Evolutionary conservation across 2,797 vertebrate species (phyloP).

Genomic region (Mionectes olivaceus): DNA sequence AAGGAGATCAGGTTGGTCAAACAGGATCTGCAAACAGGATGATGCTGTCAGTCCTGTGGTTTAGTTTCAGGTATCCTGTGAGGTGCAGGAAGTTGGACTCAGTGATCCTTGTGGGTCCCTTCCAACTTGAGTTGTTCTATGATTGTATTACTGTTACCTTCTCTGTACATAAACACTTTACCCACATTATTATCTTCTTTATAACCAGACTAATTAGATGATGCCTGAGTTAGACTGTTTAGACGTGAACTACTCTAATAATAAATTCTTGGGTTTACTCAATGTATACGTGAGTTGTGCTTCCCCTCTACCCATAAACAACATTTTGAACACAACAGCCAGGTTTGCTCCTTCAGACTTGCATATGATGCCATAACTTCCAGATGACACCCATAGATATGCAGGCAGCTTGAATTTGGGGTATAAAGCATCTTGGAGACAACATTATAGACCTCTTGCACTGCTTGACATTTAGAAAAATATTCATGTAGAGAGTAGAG

Average conservation of each 20-base stretch:
- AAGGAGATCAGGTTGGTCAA: too few species aligned
- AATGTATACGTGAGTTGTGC: rapidly evolving
- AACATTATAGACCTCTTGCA: background rate
- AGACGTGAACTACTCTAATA: background rate
- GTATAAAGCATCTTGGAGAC: background rate
- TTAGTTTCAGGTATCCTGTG: background rate
- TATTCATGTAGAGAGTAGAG: background rate
- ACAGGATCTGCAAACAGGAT: too few species aligned
- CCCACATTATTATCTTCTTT: background rate
- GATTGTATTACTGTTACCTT: background rate
- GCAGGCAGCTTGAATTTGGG: background rate
- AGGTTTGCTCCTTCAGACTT: background rate
- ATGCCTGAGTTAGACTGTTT: background rate
- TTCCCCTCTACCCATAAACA: background rate
- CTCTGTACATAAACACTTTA: background rate
- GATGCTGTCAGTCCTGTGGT: background rate
- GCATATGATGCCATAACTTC: background rate
- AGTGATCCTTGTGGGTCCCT: background rate
- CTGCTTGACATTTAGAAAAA: background rate
- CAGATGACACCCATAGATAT: background rate
- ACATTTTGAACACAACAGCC: background rate
- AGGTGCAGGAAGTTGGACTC: background rate
- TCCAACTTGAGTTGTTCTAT: background rate
- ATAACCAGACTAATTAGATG: too few species aligned
- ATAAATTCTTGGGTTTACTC: background rate